Base-by-base conservation (phyloP, 1,140 invertebrate species). In the Tetramorium alpestre region DNA sequence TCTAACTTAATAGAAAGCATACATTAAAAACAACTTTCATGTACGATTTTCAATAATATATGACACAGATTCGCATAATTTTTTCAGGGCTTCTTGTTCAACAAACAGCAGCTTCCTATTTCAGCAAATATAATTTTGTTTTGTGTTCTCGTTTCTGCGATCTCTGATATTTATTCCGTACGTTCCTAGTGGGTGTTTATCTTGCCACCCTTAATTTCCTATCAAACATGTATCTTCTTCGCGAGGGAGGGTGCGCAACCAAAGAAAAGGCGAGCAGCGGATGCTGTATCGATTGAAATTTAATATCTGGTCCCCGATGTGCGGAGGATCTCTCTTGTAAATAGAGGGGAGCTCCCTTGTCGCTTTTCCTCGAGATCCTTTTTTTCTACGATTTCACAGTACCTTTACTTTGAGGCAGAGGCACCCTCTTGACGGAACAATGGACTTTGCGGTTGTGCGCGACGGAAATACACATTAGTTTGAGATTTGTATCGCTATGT, bases 231-330 rank as follows among this genome's bases (percentile, higher is more conserved):
- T 91, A 91, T 87, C 87, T 91, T 75, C 76, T 54, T 85, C 86
- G 86, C 65, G 87, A 77, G 86, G 18, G 81, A 86, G 85, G 89
- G 87, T 58, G 82, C 65, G 56, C 73, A 87, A 73, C 89, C 54
- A 90, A 92, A 88, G 90, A 92, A 93, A 91, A 92, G 88, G 84
- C 87, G 84, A 89, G 81, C 87, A 69, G 77, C 88, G 89, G 92
- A 91, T 92, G 91, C 88, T 90, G 87, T 92, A 93, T 93, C 92
- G 92, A 93, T 93, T 93, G 92, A 93, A 93, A 93, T 93, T 93
- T 93, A 93, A 93, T 93, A 93, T 93, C 90, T 91, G 73, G 78
- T 89, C 91, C 88, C 90, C 76, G 25, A 88, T 73, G 89, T 75
- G 76, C 82, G 60, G 77, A 85, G 89, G 81, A 91, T 88, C 90